Evolutionary conservation across 2,797 vertebrate species (phyloP).

Genomic region (Amblyraja radiata): DNA sequence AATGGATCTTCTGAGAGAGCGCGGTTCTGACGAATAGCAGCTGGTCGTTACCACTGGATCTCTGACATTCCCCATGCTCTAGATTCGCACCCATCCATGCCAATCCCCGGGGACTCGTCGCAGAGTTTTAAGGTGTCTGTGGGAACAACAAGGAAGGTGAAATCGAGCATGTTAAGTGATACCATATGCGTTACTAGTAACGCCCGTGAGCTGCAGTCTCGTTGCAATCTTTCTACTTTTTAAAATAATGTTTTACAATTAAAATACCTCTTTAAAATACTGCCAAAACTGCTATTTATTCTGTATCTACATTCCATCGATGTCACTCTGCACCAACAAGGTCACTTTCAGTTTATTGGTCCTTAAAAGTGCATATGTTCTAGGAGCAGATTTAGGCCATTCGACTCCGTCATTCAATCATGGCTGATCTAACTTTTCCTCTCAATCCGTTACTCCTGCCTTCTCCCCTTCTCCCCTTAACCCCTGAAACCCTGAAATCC

Average conservation of each 20-base stretch:
- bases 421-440: too few relatives aligned
- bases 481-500: too few relatives aligned
- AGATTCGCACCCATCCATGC: not conserved
- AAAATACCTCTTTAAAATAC: not conserved
- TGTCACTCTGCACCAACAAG: not conserved
- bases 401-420: too few relatives aligned
- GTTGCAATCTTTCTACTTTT: not conserved
- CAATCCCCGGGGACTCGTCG: not conserved
- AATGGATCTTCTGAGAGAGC: conserved; percentile 20
- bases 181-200: conserved; percentile 41
- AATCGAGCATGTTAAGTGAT: not conserved
- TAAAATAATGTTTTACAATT: not conserved
- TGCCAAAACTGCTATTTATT: not conserved
- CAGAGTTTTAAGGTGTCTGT: not conserved
- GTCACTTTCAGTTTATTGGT: not conserved
- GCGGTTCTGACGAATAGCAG: conserved; percentile 1
- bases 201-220: not conserved
- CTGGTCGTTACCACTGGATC: conserved; percentile 20
- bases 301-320: not conserved
- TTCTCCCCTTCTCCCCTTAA: too few relatives aligned
- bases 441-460: too few relatives aligned
- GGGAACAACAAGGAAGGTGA: not conserved
- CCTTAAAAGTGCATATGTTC: too few relatives aligned
- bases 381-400: too few relatives aligned
- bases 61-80: not conserved